Base-by-base conservation (phyloP, 2,888 invertebrate species). In the Strigamia maritima region DNA sequence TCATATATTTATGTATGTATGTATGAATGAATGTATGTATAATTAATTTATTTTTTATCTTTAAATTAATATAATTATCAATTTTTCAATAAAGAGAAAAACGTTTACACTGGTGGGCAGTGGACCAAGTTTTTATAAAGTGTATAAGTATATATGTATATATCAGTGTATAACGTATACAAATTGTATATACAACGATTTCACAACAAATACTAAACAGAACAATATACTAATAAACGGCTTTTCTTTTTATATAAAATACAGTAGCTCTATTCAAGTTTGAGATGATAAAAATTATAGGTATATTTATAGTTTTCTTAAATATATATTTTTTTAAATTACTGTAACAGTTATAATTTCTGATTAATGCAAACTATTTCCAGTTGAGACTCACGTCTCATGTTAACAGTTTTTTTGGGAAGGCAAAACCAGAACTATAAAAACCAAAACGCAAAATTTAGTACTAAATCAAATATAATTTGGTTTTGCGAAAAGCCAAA, bases 101-200 rank as follows among this genome's bases (percentile, higher is more conserved):
- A 60, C 7, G 6, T 49, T 49, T 49, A 49, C 35, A 35, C 40
- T 60, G 19, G 19, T 60, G 60, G 60, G 60, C 60, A 60, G 60
- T 60, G 60, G 60, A 60, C 60, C 40, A 40, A 40, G 40, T 60
- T 60, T 60, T 40, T 40, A 12, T 40, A 40, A 40, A 40, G 40
- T 60, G 60, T 60, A 60, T 60, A 60, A 60, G 60, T 60, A 19
- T 60, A 49, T 49, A 60, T 60, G 49, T 49, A n/a, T 49, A 49
- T 49, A 49, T 49, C 24, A n/a, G 60, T 60, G 24, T 60, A 60
- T 60, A 60, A 24, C 60, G 60, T 60, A 60, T 60, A 60, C 60
- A 60, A 60, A 60, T 60, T 22, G 60, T 60, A 24, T 60, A 60
- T 60, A 60, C 60, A 60, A 22, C 22, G 60, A 60, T 60, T 60